Percentiles rank a stretch among this genome's conserved stretches.
phyloP scores from a whole-genome alignment of 2,797 vertebrate species.

The Sylvilagus floridanus region DNA sequence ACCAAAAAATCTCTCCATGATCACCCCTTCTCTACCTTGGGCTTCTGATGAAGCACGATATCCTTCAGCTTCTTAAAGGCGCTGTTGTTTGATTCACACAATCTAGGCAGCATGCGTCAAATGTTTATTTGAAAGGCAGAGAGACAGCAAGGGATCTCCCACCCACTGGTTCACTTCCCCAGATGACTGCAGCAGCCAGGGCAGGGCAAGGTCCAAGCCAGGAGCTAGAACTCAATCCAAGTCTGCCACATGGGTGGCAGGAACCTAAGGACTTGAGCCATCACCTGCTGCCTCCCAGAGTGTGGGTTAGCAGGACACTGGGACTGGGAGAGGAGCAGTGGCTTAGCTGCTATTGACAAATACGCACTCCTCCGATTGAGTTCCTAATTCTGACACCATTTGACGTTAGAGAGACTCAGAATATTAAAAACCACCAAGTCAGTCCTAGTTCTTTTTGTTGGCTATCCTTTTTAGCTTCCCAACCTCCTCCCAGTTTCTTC shows the following conservation, averaged over 20 bases:
- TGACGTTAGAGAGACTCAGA: neutral
- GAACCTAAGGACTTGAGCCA: no score
- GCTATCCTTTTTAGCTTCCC: neutral
- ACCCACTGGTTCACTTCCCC: no score
- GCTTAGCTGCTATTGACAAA: no score
- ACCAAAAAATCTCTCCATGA: neutral
- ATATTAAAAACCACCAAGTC: neutral
- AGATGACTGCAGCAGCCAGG: no score
- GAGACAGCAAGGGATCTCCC: no score
- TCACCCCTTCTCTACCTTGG: neutral
- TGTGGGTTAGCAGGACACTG: no score
- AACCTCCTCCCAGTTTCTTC: neutral
- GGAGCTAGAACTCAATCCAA: no score
- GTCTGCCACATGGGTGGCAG: no score
- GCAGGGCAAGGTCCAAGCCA: no score
- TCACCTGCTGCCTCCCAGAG: no score
- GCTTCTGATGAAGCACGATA: neutral
- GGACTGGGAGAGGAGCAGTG: no score
- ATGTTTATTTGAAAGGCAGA: no score
- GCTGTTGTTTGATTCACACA: neutral
- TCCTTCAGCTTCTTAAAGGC: neutral
- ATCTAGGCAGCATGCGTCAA: neutral
- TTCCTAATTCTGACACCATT: slow-evolving; percentile 8
- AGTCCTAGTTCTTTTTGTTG: neutral
- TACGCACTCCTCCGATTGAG: neutral